Conservation (phyloP, 2,888 invertebrate species). For the Bembecia ichneumoniformis region DNA sequence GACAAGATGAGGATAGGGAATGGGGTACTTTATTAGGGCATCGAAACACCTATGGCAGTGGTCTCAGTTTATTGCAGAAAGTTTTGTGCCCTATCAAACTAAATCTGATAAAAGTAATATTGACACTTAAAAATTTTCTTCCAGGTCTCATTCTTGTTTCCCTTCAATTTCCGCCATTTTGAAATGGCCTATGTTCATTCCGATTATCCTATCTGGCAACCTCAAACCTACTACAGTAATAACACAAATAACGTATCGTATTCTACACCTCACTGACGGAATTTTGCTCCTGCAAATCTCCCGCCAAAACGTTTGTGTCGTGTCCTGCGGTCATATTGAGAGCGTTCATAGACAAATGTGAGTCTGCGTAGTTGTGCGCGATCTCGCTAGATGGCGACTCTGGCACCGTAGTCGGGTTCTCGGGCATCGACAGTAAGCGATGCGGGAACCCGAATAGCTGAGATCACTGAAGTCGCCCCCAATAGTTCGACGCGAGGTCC, state of each 20-base stretch:
- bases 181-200: too few relatives aligned
- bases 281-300: slow-evolving; percentile 49
- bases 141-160: too few relatives aligned
- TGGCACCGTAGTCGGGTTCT: slow-evolving; percentile 68
- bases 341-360: slow-evolving; percentile 57
- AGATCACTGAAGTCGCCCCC: slow-evolving; percentile 95
- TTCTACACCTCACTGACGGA: slow-evolving; percentile 37
- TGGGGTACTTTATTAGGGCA: too few relatives aligned
- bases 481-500: slow-evolving; percentile 86
- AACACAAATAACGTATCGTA: too few relatives aligned
- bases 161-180: too few relatives aligned
- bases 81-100: too few relatives aligned
- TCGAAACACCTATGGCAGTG: too few relatives aligned
- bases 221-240: background rate
- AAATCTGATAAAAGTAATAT: too few relatives aligned
- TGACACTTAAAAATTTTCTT: too few relatives aligned
- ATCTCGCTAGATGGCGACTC: slow-evolving; percentile 62
- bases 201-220: too few relatives aligned
- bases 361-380: slow-evolving; percentile 65
- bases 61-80: too few relatives aligned
- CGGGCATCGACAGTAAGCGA: slow-evolving; percentile 77
- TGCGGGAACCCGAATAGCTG: slow-evolving; percentile 90
- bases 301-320: slow-evolving; percentile 58
- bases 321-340: slow-evolving; percentile 71
- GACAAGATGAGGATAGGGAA: too few relatives aligned